Evolutionary conservation across 2,113 vertebrate genomes (phyloP).

Genomic region (Tylochromis polylepis): DNA sequence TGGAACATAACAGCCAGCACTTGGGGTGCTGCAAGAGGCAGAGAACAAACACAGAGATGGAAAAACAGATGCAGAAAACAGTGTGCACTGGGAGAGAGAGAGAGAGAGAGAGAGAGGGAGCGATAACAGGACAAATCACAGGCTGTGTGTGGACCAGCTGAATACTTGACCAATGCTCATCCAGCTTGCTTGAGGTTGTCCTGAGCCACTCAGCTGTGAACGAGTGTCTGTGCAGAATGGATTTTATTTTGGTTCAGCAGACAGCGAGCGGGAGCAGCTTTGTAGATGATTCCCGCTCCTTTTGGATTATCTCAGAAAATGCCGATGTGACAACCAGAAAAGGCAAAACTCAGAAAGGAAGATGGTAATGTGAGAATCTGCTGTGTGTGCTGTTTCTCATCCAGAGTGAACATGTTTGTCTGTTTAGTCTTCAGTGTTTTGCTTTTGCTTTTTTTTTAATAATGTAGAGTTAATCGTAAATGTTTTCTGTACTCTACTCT

Average conservation of each 20-base stretch:
- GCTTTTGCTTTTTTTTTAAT: neutral
- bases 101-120: neutral
- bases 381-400: neutral
- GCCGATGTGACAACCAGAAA: conserved; percentile 22
- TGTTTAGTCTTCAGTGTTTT: neutral
- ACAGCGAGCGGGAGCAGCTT: neutral
- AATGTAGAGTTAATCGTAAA: neutral
- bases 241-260: conserved; percentile 18
- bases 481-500: neutral
- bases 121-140: neutral
- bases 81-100: neutral
- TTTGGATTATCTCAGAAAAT: conserved; percentile 47
- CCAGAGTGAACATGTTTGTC: neutral
- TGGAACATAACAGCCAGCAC: conserved; percentile 39
- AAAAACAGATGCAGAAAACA: neutral
- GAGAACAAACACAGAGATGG: conserved; percentile 12
- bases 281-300: neutral
- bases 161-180: conserved; percentile 18
- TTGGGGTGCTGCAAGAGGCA: neutral
- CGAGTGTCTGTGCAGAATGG: conserved; percentile 32
- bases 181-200: conserved; percentile 18
- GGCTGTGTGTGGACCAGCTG: conserved; percentile 11
- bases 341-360: conserved; percentile 23
- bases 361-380: conserved; percentile 57
- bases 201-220: conserved; percentile 30